Percentiles rank a stretch among this genome's conserved stretches.
These are phyloP conservation scores for Stomatorhinus ivindoensis DNA, from an alignment of 2,113 vertebrate genomes.

Conservation along the genomic window DNA sequence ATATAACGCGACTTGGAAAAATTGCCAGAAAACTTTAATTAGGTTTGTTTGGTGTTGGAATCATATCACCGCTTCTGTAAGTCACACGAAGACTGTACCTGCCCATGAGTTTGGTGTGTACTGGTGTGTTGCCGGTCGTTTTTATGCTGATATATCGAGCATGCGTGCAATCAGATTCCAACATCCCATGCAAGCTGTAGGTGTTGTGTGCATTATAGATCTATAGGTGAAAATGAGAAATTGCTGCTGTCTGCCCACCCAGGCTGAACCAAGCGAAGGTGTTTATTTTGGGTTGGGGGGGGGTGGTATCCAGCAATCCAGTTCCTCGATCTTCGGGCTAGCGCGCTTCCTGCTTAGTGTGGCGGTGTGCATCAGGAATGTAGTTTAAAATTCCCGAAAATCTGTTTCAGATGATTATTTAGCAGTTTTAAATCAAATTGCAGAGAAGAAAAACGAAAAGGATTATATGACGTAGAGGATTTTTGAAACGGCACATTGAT, in stretches of 20 bases:
- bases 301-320: slow-evolving; percentile 26
- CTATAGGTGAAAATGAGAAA: slow-evolving; percentile 25
- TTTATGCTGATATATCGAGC: background rate
- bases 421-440: background rate
- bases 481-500: background rate
- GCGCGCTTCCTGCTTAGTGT: background rate
- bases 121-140: background rate
- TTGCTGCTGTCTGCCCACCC: slow-evolving; percentile 53
- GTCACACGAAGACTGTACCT: background rate
- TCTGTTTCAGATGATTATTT: background rate
- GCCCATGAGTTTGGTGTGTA: background rate
- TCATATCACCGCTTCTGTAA: background rate
- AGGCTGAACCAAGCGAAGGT: slow-evolving; percentile 44
- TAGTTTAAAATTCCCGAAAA: background rate
- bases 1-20: background rate
- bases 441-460: background rate
- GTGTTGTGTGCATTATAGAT: background rate
- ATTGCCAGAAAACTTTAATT: background rate
- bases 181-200: background rate
- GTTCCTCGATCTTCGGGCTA: background rate
- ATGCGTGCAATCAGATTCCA: background rate
- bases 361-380: background rate
- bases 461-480: background rate
- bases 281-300: slow-evolving; percentile 37
- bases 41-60: background rate